phyloP scores from a whole-genome alignment of 2,113 vertebrate genomes.

The Castor canadensis region DNA sequence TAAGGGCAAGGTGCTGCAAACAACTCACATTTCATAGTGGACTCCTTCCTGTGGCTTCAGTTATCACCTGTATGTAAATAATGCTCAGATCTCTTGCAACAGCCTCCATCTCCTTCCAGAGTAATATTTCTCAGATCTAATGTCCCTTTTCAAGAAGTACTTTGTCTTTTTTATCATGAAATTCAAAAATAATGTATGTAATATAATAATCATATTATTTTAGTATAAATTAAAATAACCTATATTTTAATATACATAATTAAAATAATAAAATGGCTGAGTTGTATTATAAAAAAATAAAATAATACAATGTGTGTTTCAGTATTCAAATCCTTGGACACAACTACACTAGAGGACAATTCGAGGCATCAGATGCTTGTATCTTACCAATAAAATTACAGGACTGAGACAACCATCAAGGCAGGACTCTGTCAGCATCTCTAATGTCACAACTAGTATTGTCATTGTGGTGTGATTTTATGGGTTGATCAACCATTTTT shows the following conservation, averaged over 20 bases:
- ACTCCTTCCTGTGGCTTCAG: background rate
- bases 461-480: background rate
- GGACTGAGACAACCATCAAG: background rate
- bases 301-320: background rate
- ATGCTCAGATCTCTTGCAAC: background rate
- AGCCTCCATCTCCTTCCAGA: background rate
- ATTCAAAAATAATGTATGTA: background rate
- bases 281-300: background rate
- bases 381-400: background rate
- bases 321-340: background rate
- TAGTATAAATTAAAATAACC: too few species aligned
- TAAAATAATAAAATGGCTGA: background rate
- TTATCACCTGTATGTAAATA: background rate
- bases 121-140: background rate
- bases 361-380: background rate
- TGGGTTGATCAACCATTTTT: background rate
- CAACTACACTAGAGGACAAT: background rate
- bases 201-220: too few species aligned
- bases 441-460: background rate
- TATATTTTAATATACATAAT: background rate
- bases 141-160: background rate
- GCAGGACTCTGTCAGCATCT: background rate
- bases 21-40: background rate
- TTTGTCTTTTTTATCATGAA: conserved; percentile 27
- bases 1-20: background rate